Evolutionary conservation across 2,113 vertebrate species (phyloP), one percentile per base, ranked within the genome.

Genomic region (Eubucco bourcierii): DNA sequence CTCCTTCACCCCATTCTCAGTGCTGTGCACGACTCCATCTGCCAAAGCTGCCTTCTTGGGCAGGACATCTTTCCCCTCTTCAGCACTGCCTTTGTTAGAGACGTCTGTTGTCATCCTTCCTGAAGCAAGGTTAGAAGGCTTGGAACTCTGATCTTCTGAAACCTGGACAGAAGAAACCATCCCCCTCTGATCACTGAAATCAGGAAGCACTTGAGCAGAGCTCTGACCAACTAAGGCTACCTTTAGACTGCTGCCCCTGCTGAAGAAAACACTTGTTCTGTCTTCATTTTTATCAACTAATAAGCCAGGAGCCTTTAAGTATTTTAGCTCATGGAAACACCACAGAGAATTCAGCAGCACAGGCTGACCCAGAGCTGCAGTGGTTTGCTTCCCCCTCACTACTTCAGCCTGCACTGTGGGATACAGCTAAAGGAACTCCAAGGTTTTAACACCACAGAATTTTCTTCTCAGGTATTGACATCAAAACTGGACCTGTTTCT

Each of bases 71-170:
- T 99, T 99, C 56, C 97, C 92, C 68, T 99, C 99, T 90, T 99
- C 99, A 21, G 98, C 98, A 80, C 96, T 97, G 27, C 98, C 96
- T 97, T 98, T 98, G 96, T 97, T 98, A 72, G 98, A 98, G 77
- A 98, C 95, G 55, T 99, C 99, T 1, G 99, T 98, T 55, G 99
- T 99, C 99, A 99, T 99, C 80, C 88, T 97, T 84, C 91, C 72
- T 84, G 92, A 92, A 12, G 95, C 65, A 72, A 95, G 21, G 83
- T 83, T 81, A 80, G 90, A 74, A 74, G 93, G 65, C 85, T 96
- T 97, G 68, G 95, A 83, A 63, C 79, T 93, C 34, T 95, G 96
- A 80, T 80, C 97, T 81, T 98, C 97, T 61, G 97, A 97, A 28
- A 95, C 96, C 98, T 98, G 84, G 70, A 84, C 44, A 93, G 31